Conservation (phyloP, 1,140 invertebrate species). For the Macrobrachium nipponense region DNA sequence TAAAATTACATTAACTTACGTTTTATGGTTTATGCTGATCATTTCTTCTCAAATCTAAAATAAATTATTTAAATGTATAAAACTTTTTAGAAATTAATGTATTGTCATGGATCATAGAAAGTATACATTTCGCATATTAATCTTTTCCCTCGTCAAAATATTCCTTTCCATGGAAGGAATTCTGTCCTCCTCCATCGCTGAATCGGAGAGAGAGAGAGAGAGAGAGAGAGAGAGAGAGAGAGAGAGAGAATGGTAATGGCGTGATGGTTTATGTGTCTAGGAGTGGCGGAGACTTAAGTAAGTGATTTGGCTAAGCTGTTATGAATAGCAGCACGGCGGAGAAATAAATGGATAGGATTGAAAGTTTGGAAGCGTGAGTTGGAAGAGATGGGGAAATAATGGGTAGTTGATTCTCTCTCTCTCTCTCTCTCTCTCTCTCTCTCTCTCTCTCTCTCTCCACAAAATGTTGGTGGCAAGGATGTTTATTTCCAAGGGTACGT, state of each 20-base stretch:
- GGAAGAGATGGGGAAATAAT: slow-evolving; percentile 9
- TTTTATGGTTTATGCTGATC: no score
- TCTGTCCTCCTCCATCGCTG: no score
- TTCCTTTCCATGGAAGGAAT: no score
- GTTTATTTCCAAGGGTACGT: no score
- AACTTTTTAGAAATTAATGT: no score
- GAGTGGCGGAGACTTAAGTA: background rate
- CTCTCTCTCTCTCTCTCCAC: background rate
- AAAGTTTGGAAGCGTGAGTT: slow-evolving; percentile 30
- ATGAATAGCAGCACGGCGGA: slow-evolving; percentile 10
- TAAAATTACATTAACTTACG: no score
- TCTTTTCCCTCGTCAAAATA: no score
- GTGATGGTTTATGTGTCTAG: background rate
- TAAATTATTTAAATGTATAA: no score
- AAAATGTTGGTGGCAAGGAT: no score
- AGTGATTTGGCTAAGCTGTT: background rate
- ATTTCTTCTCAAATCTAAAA: no score
- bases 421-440: background rate
- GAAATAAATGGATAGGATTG: slow-evolving; percentile 29
- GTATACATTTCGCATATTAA: no score
- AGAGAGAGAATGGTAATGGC: background rate
- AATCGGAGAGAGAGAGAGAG: slow-evolving; percentile 18
- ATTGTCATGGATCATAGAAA: no score
- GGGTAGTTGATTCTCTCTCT: slow-evolving; percentile 1
- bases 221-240: slow-evolving; percentile 6